Evolutionary conservation across 2,797 vertebrate species (phyloP).

Genomic region (Rhincodon typus): DNA sequence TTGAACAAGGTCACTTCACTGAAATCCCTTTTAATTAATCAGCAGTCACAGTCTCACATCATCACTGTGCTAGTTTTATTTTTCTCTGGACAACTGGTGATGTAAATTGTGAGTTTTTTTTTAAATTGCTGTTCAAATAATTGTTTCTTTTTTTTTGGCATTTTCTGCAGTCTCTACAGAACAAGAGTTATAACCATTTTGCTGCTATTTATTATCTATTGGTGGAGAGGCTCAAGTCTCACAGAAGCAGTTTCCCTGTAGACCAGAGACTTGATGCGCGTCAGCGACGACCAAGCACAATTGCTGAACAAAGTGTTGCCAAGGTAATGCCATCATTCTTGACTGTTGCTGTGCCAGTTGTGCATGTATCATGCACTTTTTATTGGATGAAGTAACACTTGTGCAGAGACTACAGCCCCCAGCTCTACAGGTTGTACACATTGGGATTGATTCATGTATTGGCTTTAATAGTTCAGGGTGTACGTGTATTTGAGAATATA

Average conservation of each 20-base stretch:
- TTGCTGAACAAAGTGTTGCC: constrained; percentile 87
- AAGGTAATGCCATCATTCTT: constrained; percentile 66
- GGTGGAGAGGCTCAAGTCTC: constrained; percentile 92
- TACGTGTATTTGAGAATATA: background rate
- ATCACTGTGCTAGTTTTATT: background rate
- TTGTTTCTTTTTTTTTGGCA: background rate
- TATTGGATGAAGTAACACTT: constrained; percentile 23
- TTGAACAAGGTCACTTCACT: background rate
- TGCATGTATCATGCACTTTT: background rate
- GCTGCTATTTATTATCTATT: constrained; percentile 96
- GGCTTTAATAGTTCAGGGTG: background rate
- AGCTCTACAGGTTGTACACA: constrained; percentile 13
- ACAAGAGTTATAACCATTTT: constrained; percentile 99
- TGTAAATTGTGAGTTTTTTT: background rate
- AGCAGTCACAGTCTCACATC: background rate
- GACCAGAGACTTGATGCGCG: constrained; percentile 86
- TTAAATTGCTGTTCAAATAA: background rate
- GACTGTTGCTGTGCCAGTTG: background rate
- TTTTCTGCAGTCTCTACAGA: constrained; percentile 79
- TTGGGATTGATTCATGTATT: constrained; percentile 32
- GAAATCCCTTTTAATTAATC: background rate
- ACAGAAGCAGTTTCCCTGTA: constrained; percentile 92
- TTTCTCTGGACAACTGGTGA: background rate
- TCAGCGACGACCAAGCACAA: constrained; percentile 86
- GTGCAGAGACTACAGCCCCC: constrained; percentile 11